Conservation (phyloP, 1,140 invertebrate genomes). For the Dreissena polymorpha region DNA sequence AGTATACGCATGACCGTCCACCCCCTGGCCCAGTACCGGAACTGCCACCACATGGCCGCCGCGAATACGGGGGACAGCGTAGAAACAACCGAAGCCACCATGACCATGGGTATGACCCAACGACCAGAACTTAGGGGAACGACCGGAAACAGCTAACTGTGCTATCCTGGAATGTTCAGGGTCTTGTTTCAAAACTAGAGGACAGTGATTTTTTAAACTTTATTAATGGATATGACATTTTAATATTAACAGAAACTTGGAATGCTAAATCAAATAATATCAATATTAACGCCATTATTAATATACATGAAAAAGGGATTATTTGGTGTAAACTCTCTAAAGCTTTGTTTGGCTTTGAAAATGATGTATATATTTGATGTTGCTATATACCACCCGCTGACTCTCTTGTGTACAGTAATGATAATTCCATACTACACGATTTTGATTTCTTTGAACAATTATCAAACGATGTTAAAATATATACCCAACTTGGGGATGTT, state of each 20-base stretch:
- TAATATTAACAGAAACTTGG: constrained; percentile 44
- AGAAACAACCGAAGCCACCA: not conserved
- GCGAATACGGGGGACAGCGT: not conserved
- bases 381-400: constrained; percentile 28
- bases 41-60: not conserved
- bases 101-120: not conserved
- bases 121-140: not conserved
- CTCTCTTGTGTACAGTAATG: constrained; percentile 12
- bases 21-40: constrained; percentile 15
- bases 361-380: constrained; percentile 13
- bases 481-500: constrained; percentile 5
- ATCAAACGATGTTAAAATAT: constrained; percentile 14
- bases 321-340: constrained; percentile 20
- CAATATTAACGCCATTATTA: not conserved
- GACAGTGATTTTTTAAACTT: constrained; percentile 28
- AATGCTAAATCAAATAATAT: constrained; percentile 13
- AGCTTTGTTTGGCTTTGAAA: not conserved
- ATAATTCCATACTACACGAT: not conserved
- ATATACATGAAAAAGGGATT: not conserved
- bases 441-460: constrained; percentile 21
- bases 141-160: constrained; percentile 12
- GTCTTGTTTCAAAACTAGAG: constrained; percentile 20
- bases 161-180: constrained; percentile 30
- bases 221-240: constrained; percentile 19
- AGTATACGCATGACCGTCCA: not conserved